Conservation (phyloP, 2,888 invertebrate species). For the Drosophila maculinotata region DNA sequence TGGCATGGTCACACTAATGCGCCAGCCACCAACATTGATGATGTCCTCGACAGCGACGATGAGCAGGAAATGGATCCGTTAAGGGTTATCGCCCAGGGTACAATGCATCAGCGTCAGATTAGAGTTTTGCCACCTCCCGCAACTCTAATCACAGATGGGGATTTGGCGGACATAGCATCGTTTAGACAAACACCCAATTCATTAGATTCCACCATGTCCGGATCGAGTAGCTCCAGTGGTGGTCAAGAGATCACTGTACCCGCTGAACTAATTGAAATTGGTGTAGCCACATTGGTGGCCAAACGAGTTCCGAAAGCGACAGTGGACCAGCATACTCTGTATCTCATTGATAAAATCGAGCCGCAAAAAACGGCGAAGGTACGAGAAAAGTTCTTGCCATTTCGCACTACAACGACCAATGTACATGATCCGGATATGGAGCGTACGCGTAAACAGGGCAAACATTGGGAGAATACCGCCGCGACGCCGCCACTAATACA, state of each 20-base stretch:
- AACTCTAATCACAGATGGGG: slow-evolving; percentile 79
- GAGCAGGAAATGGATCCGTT: slow-evolving; percentile 83
- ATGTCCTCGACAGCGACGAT: slow-evolving; percentile 84
- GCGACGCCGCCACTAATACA: slow-evolving; percentile 84
- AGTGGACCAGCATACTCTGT: slow-evolving; percentile 81
- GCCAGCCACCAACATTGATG: slow-evolving; percentile 48
- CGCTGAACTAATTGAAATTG: slow-evolving; percentile 68
- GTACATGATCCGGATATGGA: slow-evolving; percentile 84
- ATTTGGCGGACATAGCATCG: slow-evolving; percentile 82
- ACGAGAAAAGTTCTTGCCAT: slow-evolving; percentile 82
- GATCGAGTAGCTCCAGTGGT: slow-evolving; percentile 26
- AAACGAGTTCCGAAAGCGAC: slow-evolving; percentile 14
- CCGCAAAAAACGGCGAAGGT: slow-evolving; percentile 22
- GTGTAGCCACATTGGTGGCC: slow-evolving; percentile 57
- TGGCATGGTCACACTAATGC: slow-evolving; percentile 74
- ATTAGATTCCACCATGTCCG: slow-evolving; percentile 44
- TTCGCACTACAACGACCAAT: slow-evolving; percentile 82
- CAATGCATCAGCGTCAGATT: slow-evolving; percentile 79
- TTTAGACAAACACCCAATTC: slow-evolving; percentile 58
- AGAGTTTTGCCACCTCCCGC: slow-evolving; percentile 69
- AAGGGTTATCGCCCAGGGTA: slow-evolving; percentile 82
- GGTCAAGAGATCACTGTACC: slow-evolving; percentile 29
- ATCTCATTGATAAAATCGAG: slow-evolving; percentile 81
- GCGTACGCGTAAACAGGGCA: slow-evolving; percentile 76
- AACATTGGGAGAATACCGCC: slow-evolving; percentile 84